Evolutionary conservation across 1,140 invertebrate genomes (phyloP).

Genomic region (Drosophila novamexicana): DNA sequence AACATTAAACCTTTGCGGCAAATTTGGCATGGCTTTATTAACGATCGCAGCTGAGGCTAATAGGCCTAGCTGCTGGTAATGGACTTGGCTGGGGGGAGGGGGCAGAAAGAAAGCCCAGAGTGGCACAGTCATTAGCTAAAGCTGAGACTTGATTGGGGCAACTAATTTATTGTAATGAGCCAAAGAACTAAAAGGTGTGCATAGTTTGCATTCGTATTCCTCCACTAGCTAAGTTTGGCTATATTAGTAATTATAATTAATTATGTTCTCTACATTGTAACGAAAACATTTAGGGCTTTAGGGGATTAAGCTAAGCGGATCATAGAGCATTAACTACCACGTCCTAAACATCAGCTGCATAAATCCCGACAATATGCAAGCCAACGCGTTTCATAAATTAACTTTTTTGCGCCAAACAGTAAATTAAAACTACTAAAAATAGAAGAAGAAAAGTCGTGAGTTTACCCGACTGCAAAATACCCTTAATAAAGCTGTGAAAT

Average conservation of each 20-base stretch:
- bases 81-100: conserved; percentile 11
- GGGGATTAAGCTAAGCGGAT: conserved; percentile 36
- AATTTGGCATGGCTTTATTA: conserved; percentile 73
- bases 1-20: conserved; percentile 70
- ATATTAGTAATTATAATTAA: no score
- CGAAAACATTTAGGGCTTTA: conserved; percentile 4
- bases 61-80: conserved; percentile 32
- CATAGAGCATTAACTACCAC: conserved; percentile 17
- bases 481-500: background rate
- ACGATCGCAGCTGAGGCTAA: conserved; percentile 32
- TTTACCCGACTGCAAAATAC: background rate
- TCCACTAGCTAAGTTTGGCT: background rate
- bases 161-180: conserved; percentile 36
- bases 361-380: conserved; percentile 8
- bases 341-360: conserved; percentile 12
- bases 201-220: background rate
- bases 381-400: conserved; percentile 41
- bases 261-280: background rate
- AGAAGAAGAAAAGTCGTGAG: background rate
- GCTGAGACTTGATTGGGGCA: conserved; percentile 36
- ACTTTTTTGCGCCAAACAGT: conserved; percentile 46
- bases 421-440: conserved; percentile 41
- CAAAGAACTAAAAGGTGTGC: background rate
- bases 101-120: conserved; percentile 13
- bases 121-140: conserved; percentile 34